Evolutionary conservation across 2,888 invertebrate genomes (phyloP), one percentile per base, ranked within the genome.

Genomic region (Phymatocera aterrima): DNA sequence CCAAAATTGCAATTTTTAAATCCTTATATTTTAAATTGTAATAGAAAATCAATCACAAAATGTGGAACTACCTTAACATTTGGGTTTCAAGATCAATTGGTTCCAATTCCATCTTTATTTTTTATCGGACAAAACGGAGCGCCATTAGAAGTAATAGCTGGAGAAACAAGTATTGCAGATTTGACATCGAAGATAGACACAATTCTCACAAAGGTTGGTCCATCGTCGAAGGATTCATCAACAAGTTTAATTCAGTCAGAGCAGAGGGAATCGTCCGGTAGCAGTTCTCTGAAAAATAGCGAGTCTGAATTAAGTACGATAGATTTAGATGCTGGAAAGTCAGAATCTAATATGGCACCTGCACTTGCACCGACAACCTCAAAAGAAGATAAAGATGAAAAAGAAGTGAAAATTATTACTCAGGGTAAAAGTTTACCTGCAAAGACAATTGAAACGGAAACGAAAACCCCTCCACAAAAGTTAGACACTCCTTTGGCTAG

Each of bases 61-160:
- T 65, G 5, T 28, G 12, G 3, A 64, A 24, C 10, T 40, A 43
- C 60, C 78, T 74, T 78, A 74, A 79, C 51, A 12, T 18, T 18
- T 18, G 68, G 18, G 65, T 82, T 37, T 64, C n/a, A 81, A 96
- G 96, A 95, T 90, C 94, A 95, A 90, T 92, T 95, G 83, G 95
- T 95, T 15, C 94, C 95, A 0, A 93, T 95, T 5, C 97, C 98
- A 0, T 97, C 97, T 0, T 90, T 96, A 75, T 98, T 96, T 91
- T 97, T 97, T 87, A 97, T 98, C 88, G 97, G 96, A 0, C 92
- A 94, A 77, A 94, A 94, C 86, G 98, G 98, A 0, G 92, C 93
- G 0, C 96, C 97, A 0, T 86, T 98, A 77, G 97, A 97, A 89
- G 94, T 97, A 77, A 93, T 97, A 15, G 94, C 93, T 3, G 94